Evolutionary conservation across 2,797 vertebrate species (phyloP).

Genomic region (Gymnocypris eckloni): DNA sequence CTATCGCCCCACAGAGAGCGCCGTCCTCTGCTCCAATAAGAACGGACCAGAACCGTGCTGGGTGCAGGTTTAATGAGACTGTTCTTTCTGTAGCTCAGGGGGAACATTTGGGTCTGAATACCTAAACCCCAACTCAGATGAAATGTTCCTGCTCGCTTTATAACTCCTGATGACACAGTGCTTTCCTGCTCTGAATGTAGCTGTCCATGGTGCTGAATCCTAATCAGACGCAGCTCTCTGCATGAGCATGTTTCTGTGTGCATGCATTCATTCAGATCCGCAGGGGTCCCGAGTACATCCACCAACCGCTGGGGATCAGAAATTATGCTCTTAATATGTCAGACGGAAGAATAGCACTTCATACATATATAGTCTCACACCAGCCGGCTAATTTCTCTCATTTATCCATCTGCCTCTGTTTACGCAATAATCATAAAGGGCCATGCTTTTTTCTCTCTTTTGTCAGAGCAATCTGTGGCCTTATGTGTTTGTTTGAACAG

Average conservation of each 20-base stretch:
- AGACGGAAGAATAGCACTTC: slow-evolving; percentile 31
- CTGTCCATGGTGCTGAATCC: slow-evolving; percentile 59
- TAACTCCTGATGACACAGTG: slow-evolving; percentile 54
- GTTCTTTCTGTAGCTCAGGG: slow-evolving; percentile 25
- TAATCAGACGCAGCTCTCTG: slow-evolving; percentile 53
- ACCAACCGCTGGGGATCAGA: background rate
- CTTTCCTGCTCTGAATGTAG: slow-evolving; percentile 30
- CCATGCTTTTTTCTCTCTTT: slow-evolving; percentile 53
- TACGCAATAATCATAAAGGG: slow-evolving; percentile 55
- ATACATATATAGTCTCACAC: slow-evolving; percentile 55
- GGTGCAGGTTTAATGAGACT: slow-evolving; percentile 53
- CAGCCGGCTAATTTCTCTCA: slow-evolving; percentile 47
- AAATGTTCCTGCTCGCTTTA: slow-evolving; percentile 48
- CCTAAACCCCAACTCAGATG: slow-evolving; percentile 27
- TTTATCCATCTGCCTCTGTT: slow-evolving; percentile 59
- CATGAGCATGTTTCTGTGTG: slow-evolving; percentile 23
- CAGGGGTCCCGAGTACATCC: slow-evolving; percentile 29
- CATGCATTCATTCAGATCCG: background rate
- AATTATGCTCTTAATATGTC: slow-evolving; percentile 6
- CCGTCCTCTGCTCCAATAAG: slow-evolving; percentile 41
- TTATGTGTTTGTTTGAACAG: slow-evolving; percentile 76
- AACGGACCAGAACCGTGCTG: background rate
- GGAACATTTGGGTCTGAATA: slow-evolving; percentile 45
- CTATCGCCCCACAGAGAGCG: slow-evolving; percentile 28
- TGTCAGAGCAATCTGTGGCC: slow-evolving; percentile 61